Base-by-base conservation (phyloP, 2,113 vertebrate species). In the Pitta sordida region DNA sequence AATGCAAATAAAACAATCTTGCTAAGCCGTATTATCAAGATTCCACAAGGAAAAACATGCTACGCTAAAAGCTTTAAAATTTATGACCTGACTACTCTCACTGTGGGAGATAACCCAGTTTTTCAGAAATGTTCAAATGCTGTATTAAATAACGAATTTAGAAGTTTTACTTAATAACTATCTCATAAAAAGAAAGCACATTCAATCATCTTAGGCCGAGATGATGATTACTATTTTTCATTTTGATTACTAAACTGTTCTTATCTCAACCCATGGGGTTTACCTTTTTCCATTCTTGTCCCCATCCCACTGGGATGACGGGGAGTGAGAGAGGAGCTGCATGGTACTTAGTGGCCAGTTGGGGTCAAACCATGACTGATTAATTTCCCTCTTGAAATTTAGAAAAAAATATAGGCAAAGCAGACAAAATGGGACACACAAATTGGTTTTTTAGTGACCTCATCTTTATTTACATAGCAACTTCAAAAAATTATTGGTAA, bases 21-120 rank as follows among this genome's bases (percentile, higher is more conserved):
- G 36, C 53, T 91, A 89, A 81, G 23, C 21, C 69, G 75, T 18
- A 84, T 64, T 63, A 89, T 82, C 7, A 0, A 82, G 23, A 67
- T 73, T 70, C 30, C 60, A 64, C 43, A 60, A 78, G 74, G 56
- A 82, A 86, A 91, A 92, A 62, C 26, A 83, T 14, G 48, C 48
- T 11, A 0, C 63, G 34, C 27, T 43, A 78, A 89, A 95, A 86
- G 77, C 94, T 95, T 94, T 96, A 78, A 91, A 94, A 92, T 94
- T 59, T 89, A 84, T 94, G 6, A 89, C 65, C 92, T 79, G 81
- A 86, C 84, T 52, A 92, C 20, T n/a, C n/a, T n/a, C 81, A 75
- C 91, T 81, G n/a, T 55, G 84, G 89, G 77, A 94, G 56, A 59
- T 92, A 92, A 89, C 87, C 86, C 46, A 88, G 26, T 84, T 95